A percentile compares a stretch with the other conserved stretches of the same genome.
Evolutionary conservation across 2,888 invertebrate species (phyloP).

Genomic region (Apodemia duryi): DNA sequence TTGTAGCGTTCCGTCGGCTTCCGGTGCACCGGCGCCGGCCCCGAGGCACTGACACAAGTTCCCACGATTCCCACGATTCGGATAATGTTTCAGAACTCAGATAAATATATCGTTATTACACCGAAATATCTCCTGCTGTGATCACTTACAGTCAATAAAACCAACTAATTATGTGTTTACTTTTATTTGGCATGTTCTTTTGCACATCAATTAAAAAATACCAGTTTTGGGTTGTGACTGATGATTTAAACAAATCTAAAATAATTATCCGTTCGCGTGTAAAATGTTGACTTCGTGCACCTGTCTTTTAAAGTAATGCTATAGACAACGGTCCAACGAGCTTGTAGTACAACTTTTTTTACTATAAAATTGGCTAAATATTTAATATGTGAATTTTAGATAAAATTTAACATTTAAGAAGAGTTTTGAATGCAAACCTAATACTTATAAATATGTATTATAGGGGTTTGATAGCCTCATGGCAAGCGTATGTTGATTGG

Average conservation of each 20-base stretch:
- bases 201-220: not conserved
- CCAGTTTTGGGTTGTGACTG: not conserved
- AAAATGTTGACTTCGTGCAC: too few species aligned
- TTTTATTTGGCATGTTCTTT: not conserved
- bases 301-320: too few species aligned
- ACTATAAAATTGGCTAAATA: too few species aligned
- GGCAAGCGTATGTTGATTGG: too few species aligned
- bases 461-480: too few species aligned
- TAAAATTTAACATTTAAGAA: too few species aligned
- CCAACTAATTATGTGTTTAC: not conserved
- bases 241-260: not conserved
- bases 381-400: too few species aligned
- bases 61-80: conserved; percentile 57
- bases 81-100: conserved; percentile 21
- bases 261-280: too few species aligned
- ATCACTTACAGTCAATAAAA: not conserved
- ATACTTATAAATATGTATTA: too few species aligned
- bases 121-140: not conserved
- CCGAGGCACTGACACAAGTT: conserved; percentile 42
- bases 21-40: conserved; percentile 49
- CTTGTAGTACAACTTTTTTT: too few species aligned
- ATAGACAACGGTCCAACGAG: too few species aligned
- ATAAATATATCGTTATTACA: not conserved
- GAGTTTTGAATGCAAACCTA: too few species aligned
- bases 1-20: conserved; percentile 42